Base-by-base conservation (phyloP, 2,888 invertebrate genomes). In the Melitaea athalia region DNA sequence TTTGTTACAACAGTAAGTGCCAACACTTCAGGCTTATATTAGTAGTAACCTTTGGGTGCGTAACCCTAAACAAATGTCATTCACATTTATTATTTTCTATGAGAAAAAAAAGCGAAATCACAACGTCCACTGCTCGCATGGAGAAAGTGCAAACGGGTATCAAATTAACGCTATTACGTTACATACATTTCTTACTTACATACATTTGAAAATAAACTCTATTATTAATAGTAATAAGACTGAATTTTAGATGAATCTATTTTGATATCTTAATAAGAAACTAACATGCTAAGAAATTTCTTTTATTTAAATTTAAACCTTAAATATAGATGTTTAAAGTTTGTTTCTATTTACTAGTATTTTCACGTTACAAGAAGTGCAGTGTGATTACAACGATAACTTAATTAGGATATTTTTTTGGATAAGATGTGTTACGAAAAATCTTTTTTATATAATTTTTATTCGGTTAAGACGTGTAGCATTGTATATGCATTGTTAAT, bases 61-160 rank as follows among this genome's bases (percentile, higher is more conserved):
- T 31, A 52, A 52, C 17, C 17, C 14, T n/a, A 52, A 52, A 24
- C 10, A 33, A 14, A 55, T 55, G 53, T 55, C 53, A 55, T 14
- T 33, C 12, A 24, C 14, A 33, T 33, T 14, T n/a, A n/a, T 1
- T 53, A 24, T 31, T 53, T 52, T 49, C 2, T 55, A 31, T 55
- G 53, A n/a, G 53, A 31, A 31, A 5, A 24, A 52, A 52, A 59
- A 59, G 42, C 43, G 59, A 42, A 45, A 59, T 15, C 59, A 43
- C 49, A 42, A 53, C 53, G 53, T 7, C 53, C 53, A 31, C n/a
- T 10, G 52, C 33, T 53, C 49, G 52, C 45, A 52, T 42, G 38
- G 65, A 53, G 65, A 66, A 60, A 66, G 65, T 53, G 65, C 52
- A 66, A 59, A 60, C 60, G 45, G 43, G 59, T 64, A 59, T 60